Base-by-base conservation (phyloP, 2,888 invertebrate genomes). In the Anaspis maculata region DNA sequence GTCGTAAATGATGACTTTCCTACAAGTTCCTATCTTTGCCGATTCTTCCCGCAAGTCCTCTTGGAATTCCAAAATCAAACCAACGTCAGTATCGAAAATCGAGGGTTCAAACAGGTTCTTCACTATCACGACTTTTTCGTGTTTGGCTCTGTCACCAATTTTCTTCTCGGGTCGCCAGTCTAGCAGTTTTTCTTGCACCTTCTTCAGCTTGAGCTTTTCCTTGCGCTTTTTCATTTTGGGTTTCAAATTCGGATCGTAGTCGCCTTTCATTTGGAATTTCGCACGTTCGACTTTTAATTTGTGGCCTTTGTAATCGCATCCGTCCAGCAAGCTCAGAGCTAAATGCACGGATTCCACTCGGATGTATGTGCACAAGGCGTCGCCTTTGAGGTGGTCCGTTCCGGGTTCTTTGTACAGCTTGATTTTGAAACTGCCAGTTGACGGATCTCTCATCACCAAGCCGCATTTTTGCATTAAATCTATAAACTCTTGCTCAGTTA, bases 381-480 rank as follows among this genome's bases (percentile, higher is more conserved):
- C 97, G 6, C 98, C 98, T 70, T 99, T 99, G 16, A 86, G 71
- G 40, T 77, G 72, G 43, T 89, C 78, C 0, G 83, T 79, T 52
- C 80, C 76, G 21, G 75, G 67, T 56, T 92, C 90, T 48, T 74
- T 76, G 63, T 99, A 99, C 19, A 99, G 66, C 69, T 97, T 57
- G 3, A 56, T 38, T 42, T 55, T 57, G 34, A 53, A 56, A 15
- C 49, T 46, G 2, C 51, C 51, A 10, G 42, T 41, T 12, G 39
- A 40, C 21, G 46, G 37, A 29, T 57, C 57, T 50, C 86, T 76
- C 74, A 91, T 89, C 15, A 98, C 80, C 42, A 98, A 74, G 3
- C 98, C 98, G 71, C 87, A 98, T 66, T 98, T 98, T 50, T 82
- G 79, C 88, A 98, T 96, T 21, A 97, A 68, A 57, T 90, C 85